These are phyloP conservation scores for Saccopteryx bilineata DNA, from an alignment of 2,113 vertebrate genomes.

Conservation along the genomic window DNA sequence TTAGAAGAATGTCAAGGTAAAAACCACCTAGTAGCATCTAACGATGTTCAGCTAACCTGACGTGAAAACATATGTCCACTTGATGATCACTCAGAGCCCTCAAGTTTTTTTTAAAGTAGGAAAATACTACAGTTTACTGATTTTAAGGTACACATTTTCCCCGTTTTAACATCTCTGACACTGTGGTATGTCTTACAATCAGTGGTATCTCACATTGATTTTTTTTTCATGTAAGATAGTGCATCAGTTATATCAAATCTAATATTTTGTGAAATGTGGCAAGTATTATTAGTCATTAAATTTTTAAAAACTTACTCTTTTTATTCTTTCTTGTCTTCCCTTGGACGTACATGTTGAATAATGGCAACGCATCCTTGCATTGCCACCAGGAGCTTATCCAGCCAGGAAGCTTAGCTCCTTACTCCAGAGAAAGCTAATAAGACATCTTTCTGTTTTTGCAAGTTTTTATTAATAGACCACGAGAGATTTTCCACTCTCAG, in stretches of 20 bases:
- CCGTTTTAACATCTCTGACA: neutral
- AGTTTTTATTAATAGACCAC: neutral
- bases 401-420: neutral
- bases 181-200: neutral
- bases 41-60: neutral
- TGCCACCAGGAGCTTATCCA: neutral
- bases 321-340: neutral
- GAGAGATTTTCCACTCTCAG: neutral
- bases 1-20: neutral
- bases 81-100: neutral
- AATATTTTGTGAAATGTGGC: neutral
- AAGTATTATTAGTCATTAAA: neutral
- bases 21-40: neutral
- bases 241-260: neutral
- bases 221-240: neutral
- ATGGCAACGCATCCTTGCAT: no score
- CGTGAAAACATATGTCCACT: neutral
- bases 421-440: neutral
- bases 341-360: neutral
- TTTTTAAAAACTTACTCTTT: neutral
- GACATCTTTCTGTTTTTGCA: constrained; percentile 17
- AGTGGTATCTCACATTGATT: neutral
- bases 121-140: neutral
- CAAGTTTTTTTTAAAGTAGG: neutral
- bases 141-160: neutral